phyloP scores from a whole-genome alignment of 2,797 vertebrate species.

The Phrynocephalus vlangalii region DNA sequence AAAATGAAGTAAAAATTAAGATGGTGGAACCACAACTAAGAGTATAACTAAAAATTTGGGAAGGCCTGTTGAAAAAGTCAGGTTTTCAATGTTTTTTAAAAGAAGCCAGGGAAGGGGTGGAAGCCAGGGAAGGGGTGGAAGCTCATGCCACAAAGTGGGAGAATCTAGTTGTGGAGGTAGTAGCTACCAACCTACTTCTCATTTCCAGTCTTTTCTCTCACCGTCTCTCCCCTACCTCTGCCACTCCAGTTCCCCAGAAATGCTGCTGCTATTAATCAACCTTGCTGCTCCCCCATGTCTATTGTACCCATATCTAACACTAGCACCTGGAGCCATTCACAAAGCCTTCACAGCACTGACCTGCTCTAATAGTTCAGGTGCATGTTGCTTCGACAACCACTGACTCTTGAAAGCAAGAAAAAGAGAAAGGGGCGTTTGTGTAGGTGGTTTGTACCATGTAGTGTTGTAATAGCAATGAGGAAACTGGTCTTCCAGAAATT shows the following conservation, averaged over 20 bases:
- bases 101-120: no score
- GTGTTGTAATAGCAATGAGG: neutral
- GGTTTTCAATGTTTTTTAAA: no score
- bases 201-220: neutral
- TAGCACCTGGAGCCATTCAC: neutral
- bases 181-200: neutral
- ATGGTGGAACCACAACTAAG: no score
- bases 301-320: neutral
- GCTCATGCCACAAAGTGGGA: no score
- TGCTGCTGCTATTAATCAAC: neutral
- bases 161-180: no score
- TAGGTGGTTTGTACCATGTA: neutral
- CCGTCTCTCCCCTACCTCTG: no score
- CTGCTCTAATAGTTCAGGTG: neutral
- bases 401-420: conserved; percentile 2
- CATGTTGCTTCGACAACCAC: neutral
- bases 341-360: neutral
- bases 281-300: neutral
- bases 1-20: no score
- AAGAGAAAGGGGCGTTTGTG: neutral
- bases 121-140: no score
- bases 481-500: neutral
- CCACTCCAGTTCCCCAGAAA: neutral
- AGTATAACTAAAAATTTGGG: no score
- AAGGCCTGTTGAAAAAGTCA: no score